Conservation (phyloP, 2,888 invertebrate species). For the Scaeva pyrastri region DNA sequence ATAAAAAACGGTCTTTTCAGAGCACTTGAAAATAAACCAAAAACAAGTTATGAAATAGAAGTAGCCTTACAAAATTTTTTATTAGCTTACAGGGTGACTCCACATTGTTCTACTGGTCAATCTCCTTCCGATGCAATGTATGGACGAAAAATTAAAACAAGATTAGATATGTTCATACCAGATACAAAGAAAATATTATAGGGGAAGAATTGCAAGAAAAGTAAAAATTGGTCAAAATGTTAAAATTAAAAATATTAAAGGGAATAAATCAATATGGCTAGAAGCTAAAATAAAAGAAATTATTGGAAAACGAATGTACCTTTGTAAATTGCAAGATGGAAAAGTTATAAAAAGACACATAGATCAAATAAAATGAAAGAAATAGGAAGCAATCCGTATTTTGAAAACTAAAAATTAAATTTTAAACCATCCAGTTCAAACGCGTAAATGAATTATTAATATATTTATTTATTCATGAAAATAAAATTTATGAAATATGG, state of each 20-base stretch:
- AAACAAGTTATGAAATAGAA: conserved; percentile 26
- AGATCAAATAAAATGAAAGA: conserved; percentile 18
- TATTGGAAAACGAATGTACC: conserved; percentile 2
- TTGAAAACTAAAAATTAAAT: not conserved
- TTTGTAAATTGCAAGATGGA: conserved; percentile 5
- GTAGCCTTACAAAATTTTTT: conserved; percentile 22
- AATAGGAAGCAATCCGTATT: not conserved
- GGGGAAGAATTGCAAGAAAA: conserved; percentile 8
- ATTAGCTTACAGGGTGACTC: not conserved
- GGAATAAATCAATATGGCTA: conserved; percentile 10
- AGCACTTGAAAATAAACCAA: conserved; percentile 18
- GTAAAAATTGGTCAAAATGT: conserved; percentile 7
- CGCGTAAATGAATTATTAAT: not conserved
- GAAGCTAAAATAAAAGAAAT: conserved; percentile 16
- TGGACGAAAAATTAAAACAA: conserved; percentile 8
- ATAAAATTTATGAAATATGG: too few species aligned
- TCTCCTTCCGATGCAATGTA: conserved; percentile 1
- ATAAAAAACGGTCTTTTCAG: conserved; percentile 13
- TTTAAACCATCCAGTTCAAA: not conserved
- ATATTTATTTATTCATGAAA: too few species aligned
- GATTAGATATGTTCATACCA: conserved; percentile 11
- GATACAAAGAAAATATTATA: conserved; percentile 26
- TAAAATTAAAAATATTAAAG: conserved; percentile 16
- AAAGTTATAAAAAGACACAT: conserved; percentile 9
- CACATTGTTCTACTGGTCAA: conserved; percentile 23